These are phyloP conservation scores for Drosophila nannoptera DNA, from an alignment of 1,140 invertebrate genomes.

Conservation along the genomic window DNA sequence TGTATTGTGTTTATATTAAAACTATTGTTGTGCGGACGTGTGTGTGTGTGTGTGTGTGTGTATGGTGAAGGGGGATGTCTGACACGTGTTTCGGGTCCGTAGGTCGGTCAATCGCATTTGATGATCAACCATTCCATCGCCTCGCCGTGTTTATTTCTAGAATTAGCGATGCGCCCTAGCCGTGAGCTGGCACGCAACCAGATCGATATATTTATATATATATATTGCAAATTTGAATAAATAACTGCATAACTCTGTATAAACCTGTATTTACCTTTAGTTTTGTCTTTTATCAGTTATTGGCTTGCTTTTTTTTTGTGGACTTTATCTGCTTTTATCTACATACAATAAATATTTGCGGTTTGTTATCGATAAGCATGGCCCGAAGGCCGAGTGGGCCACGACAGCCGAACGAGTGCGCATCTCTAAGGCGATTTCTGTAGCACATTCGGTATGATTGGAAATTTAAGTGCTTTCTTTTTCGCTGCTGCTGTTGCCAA, in stretches of 20 bases:
- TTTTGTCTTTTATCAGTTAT: too few relatives aligned
- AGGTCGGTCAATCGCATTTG: conserved; percentile 55
- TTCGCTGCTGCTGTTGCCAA: not conserved
- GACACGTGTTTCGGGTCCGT: conserved; percentile 73
- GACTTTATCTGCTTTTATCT: too few relatives aligned
- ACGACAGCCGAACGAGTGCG: not conserved
- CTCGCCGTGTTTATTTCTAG: not conserved
- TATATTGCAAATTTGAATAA: too few relatives aligned
- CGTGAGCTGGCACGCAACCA: not conserved
- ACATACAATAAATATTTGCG: too few relatives aligned
- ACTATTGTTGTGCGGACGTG: not conserved
- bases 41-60: conserved; percentile 2
- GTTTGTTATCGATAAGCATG: too few relatives aligned
- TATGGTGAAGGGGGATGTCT: conserved; percentile 8
- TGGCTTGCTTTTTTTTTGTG: too few relatives aligned
- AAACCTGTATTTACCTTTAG: too few relatives aligned
- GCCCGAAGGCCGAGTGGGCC: not conserved
- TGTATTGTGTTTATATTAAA: conserved; percentile 21
- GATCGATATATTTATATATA: not conserved
- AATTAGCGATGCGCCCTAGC: conserved; percentile 2
- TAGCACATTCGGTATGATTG: conserved; percentile 1
- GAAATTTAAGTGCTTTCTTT: not conserved
- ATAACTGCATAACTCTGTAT: too few relatives aligned
- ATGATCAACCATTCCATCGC: conserved; percentile 11
- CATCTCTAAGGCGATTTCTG: conserved; percentile 24